These are phyloP conservation scores for Lycophotia porphyrea DNA, from an alignment of 2,888 invertebrate genomes.

Conservation along the genomic window DNA sequence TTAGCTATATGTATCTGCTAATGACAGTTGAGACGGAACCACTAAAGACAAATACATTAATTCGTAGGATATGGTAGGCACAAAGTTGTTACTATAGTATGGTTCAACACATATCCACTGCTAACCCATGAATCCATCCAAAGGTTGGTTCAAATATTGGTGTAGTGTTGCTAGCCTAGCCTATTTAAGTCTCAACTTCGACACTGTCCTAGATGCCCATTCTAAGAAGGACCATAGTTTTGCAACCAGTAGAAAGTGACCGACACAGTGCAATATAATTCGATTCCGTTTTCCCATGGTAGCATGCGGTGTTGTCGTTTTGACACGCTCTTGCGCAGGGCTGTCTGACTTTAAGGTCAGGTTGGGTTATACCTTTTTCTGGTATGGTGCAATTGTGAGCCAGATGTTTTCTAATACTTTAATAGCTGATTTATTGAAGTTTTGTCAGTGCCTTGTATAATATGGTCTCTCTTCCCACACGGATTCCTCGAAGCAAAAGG, in stretches of 20 bases:
- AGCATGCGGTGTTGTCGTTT: slow-evolving; percentile 34
- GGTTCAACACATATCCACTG: too few species aligned
- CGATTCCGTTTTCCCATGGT: slow-evolving; percentile 42
- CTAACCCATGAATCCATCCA: neutral
- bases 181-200: slow-evolving; percentile 13
- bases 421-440: neutral
- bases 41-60: too few species aligned
- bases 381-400: neutral
- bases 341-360: slow-evolving; percentile 21
- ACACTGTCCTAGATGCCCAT: slow-evolving; percentile 26
- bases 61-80: too few species aligned
- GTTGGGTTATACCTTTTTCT: neutral
- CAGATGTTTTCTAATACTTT: neutral
- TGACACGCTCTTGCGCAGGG: slow-evolving; percentile 44
- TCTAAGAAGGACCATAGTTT: slow-evolving; percentile 18
- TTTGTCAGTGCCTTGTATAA: neutral
- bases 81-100: too few species aligned
- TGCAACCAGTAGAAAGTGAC: slow-evolving; percentile 48
- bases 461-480: too few species aligned
- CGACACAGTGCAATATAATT: slow-evolving; percentile 24
- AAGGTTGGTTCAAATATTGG: neutral
- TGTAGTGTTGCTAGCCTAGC: neutral
- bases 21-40: neutral
- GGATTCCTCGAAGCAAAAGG: neutral
- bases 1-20: neutral